phyloP scores from a whole-genome alignment of 2,797 vertebrate genomes.

The Ctenopoma kingsleyae region DNA sequence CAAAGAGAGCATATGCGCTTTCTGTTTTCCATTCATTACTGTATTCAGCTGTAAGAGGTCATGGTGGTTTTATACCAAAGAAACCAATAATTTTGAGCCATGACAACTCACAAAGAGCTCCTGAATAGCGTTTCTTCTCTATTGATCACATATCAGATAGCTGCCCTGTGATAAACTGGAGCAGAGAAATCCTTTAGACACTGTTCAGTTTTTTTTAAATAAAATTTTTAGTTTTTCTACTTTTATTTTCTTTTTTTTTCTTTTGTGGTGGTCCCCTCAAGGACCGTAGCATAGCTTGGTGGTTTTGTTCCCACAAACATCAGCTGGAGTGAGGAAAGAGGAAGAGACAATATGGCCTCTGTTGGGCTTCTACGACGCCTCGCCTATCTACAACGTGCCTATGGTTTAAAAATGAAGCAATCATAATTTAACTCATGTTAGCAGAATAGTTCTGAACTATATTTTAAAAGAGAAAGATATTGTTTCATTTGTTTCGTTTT shows the following conservation, averaged over 20 bases:
- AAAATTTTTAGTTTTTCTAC: neutral
- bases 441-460: slow-evolving; percentile 79
- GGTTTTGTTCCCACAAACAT: slow-evolving; percentile 83
- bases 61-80: slow-evolving; percentile 84
- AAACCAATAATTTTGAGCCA: slow-evolving; percentile 75
- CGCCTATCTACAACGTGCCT: slow-evolving; percentile 87
- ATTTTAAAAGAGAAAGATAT: slow-evolving; percentile 83
- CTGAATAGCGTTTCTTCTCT: slow-evolving; percentile 29
- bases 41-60: slow-evolving; percentile 43
- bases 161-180: slow-evolving; percentile 39
- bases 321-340: slow-evolving; percentile 61
- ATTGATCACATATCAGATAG: slow-evolving; percentile 50
- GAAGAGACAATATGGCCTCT: slow-evolving; percentile 62
- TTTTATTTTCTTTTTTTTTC: neutral
- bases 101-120: slow-evolving; percentile 52
- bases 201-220: neutral
- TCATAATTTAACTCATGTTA: slow-evolving; percentile 86
- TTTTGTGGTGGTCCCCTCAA: slow-evolving; percentile 34
- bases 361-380: slow-evolving; percentile 72
- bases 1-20: neutral
- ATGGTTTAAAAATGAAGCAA: slow-evolving; percentile 85
- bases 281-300: slow-evolving; percentile 52
- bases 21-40: slow-evolving; percentile 34
- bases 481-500: slow-evolving; percentile 80
- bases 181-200: slow-evolving; percentile 46